Base-by-base conservation (phyloP, 35 echinoderm and acorn worm genomes). In the Antedon bifida region DNA sequence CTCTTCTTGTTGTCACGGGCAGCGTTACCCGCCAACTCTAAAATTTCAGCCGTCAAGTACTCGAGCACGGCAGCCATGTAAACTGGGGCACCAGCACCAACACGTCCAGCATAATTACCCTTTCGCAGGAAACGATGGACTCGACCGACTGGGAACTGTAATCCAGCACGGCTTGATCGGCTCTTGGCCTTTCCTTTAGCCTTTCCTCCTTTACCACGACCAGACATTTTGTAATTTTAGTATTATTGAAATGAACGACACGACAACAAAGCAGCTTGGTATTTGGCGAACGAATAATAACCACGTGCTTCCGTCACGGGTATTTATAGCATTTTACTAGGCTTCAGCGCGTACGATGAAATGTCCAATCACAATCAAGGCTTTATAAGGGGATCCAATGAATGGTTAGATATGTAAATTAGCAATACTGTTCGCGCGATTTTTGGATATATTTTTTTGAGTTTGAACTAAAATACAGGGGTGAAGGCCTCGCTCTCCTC, bases 1-100 rank as follows among this genome's bases (percentile, higher is more conserved):
- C 39, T 86, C 78, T 93, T 93, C 84, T 93, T 93, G 83, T 93
- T 93, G 87, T 93, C 91, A 75, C 91, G 86, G 87, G 91, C 87
- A 32, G 91, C 91, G 83, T 93, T 93, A 34, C 91, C 91, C 1
- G 91, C 91, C 46, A 93, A 84, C 87, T 93, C 91, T 34, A 93
- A 82, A 79, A 93, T 93, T 83, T 93, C 91, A 44, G 91, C 91
- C 19, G 87, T 82, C 83, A 93, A 31, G 78, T 93, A 93, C 46
- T 93, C 91, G 51, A 93, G 74, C 26, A 93, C 91, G 30, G 91
- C 91, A 13, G 91, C 87, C 73, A 93, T 75, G 87, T 93, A 93
- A 0, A 93, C 91, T 0, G 91, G 91, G 8, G 91, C 91, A 73
- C 91, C 91, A 78, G 91, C 91, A 0, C 91, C 87, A 32, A 89